phyloP scores from a whole-genome alignment of 2,888 invertebrate genomes.

The Eledona agricola region DNA sequence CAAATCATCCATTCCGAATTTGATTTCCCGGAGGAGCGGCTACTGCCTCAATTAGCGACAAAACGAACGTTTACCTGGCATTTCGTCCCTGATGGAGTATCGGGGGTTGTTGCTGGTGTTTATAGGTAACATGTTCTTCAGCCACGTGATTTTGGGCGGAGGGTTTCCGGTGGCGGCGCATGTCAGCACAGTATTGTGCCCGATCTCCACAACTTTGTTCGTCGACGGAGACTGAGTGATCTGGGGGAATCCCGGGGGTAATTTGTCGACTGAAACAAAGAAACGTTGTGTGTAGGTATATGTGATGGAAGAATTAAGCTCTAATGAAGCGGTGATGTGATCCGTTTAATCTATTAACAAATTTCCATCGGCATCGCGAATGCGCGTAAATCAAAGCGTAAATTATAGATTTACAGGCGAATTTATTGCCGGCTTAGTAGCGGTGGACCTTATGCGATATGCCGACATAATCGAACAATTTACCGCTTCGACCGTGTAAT shows the following conservation, averaged over 20 bases:
- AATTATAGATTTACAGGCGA: slow-evolving; percentile 55
- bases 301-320: slow-evolving; percentile 28
- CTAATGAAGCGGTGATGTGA: slow-evolving; percentile 39
- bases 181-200: slow-evolving; percentile 87
- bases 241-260: slow-evolving; percentile 92
- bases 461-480: slow-evolving; percentile 39
- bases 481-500: slow-evolving; percentile 38
- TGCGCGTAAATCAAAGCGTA: slow-evolving; percentile 54
- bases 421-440: slow-evolving; percentile 54
- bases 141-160: slow-evolving; percentile 86
- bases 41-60: slow-evolving; percentile 27
- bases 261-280: slow-evolving; percentile 77
- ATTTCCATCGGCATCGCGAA: slow-evolving; percentile 48
- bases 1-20: slow-evolving; percentile 1
- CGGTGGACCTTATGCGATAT: slow-evolving; percentile 47
- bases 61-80: slow-evolving; percentile 71
- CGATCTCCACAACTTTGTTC: slow-evolving; percentile 96
- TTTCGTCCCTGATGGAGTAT: slow-evolving; percentile 83
- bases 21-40: slow-evolving; percentile 29
- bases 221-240: slow-evolving; percentile 88
- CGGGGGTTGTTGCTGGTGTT: slow-evolving; percentile 83
- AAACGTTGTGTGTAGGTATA: slow-evolving; percentile 21
- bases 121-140: slow-evolving; percentile 90
- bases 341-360: slow-evolving; percentile 55
- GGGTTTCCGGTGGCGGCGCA: slow-evolving; percentile 91